Evolutionary conservation across 37 sponge, comb jelly and placozoan genomes (phyloP).

Genomic region (Cliona cf. orientalis): DNA sequence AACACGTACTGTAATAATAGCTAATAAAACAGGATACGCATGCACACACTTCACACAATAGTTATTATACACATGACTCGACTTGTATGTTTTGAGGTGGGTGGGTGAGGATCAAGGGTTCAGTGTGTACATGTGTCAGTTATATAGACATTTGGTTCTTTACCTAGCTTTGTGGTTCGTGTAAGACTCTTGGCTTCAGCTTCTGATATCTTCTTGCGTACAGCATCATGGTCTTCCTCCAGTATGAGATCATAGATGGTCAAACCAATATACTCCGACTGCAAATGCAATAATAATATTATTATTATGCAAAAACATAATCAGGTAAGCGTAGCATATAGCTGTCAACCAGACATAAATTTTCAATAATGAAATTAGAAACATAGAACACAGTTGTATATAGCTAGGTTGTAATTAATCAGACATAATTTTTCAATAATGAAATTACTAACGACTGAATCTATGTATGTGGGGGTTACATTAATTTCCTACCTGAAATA

Average conservation of each 20-base stretch:
- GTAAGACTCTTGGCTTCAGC: conserved; percentile 15
- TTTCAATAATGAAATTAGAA: neutral
- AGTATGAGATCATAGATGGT: conserved; percentile 47
- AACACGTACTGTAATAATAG: neutral
- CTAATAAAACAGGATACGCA: neutral
- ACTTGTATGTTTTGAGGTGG: too few species aligned
- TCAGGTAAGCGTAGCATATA: neutral
- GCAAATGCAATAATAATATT: neutral
- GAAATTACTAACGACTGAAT: neutral
- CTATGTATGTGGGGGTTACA: neutral
- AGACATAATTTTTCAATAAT: neutral
- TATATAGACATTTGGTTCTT: neutral
- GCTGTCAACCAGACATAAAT: neutral
- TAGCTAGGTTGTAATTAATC: too few species aligned
- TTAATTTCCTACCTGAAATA: conserved; percentile 54
- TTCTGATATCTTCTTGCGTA: neutral
- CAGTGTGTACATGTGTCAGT: neutral
- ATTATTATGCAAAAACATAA: neutral
- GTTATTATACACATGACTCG: too few species aligned
- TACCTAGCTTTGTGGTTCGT: neutral
- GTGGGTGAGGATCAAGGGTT: too few species aligned
- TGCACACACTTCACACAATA: neutral
- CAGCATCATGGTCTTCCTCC: conserved; percentile 43
- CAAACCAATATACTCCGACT: conserved; percentile 68
- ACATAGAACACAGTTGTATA: neutral